phyloP scores from a whole-genome alignment of 2,113 vertebrate genomes.

The Aythya baeri region DNA sequence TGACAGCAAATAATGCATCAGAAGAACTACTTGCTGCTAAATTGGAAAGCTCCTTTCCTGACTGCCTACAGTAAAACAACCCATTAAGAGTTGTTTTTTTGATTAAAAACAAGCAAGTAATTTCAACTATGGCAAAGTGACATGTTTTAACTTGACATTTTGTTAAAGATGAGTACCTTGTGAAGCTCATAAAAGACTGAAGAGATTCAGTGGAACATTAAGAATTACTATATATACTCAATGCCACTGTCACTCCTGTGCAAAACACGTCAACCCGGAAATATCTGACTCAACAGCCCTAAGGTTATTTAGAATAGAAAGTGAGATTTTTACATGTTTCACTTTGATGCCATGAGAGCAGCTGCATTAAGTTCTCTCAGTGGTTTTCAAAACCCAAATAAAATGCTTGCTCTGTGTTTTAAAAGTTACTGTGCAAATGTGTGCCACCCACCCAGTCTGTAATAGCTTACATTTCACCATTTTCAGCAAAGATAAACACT shows the following conservation, averaged over 20 bases:
- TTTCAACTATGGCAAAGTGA: slow-evolving; percentile 69
- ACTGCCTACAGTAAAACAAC: slow-evolving; percentile 70
- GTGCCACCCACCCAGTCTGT: slow-evolving; percentile 72
- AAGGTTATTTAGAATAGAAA: slow-evolving; percentile 73
- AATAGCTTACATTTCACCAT: slow-evolving; percentile 71
- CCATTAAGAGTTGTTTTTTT: slow-evolving; percentile 70
- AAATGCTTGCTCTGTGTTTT: slow-evolving; percentile 74
- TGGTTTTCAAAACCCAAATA: slow-evolving; percentile 71
- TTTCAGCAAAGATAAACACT: slow-evolving; percentile 75
- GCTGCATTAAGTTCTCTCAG: slow-evolving; percentile 67
- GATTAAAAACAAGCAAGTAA: slow-evolving; percentile 75
- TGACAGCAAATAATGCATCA: slow-evolving; percentile 35
- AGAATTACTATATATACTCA: slow-evolving; percentile 59
- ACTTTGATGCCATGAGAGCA: slow-evolving; percentile 72
- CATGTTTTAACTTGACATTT: slow-evolving; percentile 80
- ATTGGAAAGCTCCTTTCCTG: slow-evolving; percentile 40
- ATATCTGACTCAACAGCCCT: slow-evolving; percentile 73
- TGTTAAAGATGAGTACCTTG: slow-evolving; percentile 71
- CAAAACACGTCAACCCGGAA: slow-evolving; percentile 75
- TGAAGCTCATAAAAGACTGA: slow-evolving; percentile 73
- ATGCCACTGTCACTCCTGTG: slow-evolving; percentile 72
- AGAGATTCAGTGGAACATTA: slow-evolving; percentile 73
- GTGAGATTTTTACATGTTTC: slow-evolving; percentile 68
- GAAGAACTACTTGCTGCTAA: slow-evolving; percentile 22
- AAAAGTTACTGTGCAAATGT: slow-evolving; percentile 70